phyloP scores from a whole-genome alignment of 35 echinoderm and acorn worm genomes.

The Acanthaster planci region DNA sequence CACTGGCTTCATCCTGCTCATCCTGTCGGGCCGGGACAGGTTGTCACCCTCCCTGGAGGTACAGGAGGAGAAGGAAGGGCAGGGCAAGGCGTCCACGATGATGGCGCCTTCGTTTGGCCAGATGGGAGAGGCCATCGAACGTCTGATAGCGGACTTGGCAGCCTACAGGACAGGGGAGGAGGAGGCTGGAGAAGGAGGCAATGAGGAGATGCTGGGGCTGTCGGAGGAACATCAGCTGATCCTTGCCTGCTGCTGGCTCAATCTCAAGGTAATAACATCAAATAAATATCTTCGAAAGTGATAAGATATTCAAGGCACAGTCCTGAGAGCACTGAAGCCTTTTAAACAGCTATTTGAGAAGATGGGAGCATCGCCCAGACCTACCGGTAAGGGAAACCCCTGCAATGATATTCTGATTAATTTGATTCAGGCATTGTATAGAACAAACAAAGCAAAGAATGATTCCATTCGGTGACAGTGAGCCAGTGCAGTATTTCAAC shows the following conservation, averaged over 20 bases:
- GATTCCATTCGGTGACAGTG: too few species aligned
- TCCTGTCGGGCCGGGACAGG: constrained; percentile 57
- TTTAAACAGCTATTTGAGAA: neutral
- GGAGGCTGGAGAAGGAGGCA: neutral
- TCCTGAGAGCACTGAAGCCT: neutral
- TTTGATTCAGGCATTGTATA: too few species aligned
- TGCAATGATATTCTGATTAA: too few species aligned
- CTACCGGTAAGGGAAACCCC: too few species aligned
- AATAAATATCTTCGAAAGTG: neutral
- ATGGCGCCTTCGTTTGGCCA: constrained; percentile 91
- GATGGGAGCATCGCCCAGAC: too few species aligned
- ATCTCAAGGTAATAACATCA: constrained; percentile 77
- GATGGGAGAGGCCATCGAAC: constrained; percentile 90
- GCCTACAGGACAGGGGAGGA: constrained; percentile 39
- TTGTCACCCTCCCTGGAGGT: neutral
- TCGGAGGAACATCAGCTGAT: constrained; percentile 85
- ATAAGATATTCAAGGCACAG: neutral
- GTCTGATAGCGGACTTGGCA: constrained; percentile 57
- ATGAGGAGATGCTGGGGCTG: constrained; percentile 27
- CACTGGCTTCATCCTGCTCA: constrained; percentile 55
- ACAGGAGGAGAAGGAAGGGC: neutral
- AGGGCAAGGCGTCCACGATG: neutral
- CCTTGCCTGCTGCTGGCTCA: constrained; percentile 88
- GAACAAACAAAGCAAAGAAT: too few species aligned
- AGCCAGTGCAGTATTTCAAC: too few species aligned